Conservation (phyloP, 2,888 invertebrate genomes). For the Drosophila niveifrons region DNA sequence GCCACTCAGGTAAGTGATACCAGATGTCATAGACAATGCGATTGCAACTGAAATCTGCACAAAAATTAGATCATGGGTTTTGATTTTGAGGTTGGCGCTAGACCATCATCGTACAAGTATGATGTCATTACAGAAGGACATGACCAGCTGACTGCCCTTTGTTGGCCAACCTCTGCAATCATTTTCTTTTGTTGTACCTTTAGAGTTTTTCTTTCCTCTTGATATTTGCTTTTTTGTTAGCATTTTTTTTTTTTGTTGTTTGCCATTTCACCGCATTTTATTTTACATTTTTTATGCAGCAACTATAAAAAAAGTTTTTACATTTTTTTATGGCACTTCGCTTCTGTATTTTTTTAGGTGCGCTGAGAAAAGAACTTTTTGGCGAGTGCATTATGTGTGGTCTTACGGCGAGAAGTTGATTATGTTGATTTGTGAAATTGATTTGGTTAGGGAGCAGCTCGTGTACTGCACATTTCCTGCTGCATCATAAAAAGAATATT, state of each 20-base stretch:
- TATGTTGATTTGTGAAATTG: slow-evolving; percentile 82
- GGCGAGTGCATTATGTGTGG: slow-evolving; percentile 75
- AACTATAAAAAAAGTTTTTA: slow-evolving; percentile 81
- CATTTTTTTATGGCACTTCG: slow-evolving; percentile 72
- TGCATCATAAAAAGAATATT: slow-evolving; percentile 59
- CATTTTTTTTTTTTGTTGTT: slow-evolving; percentile 57
- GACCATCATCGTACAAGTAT: slow-evolving; percentile 42
- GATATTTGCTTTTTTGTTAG: slow-evolving; percentile 24
- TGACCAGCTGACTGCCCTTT: slow-evolving; percentile 60
- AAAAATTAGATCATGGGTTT: slow-evolving; percentile 79
- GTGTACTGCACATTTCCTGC: slow-evolving; percentile 24
- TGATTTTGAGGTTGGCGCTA: slow-evolving; percentile 64
- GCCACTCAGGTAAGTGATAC: slow-evolving; percentile 48
- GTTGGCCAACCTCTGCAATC: slow-evolving; percentile 31
- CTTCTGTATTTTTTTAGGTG: slow-evolving; percentile 50
- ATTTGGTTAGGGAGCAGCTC: slow-evolving; percentile 47
- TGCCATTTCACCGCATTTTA: slow-evolving; percentile 68
- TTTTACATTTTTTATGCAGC: slow-evolving; percentile 74
- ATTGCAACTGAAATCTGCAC: slow-evolving; percentile 33
- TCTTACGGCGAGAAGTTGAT: slow-evolving; percentile 77
- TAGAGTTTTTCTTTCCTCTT: slow-evolving; percentile 19
- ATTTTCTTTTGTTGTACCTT: slow-evolving; percentile 64
- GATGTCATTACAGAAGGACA: slow-evolving; percentile 67
- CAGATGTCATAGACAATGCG: slow-evolving; percentile 45
- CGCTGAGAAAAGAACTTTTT: slow-evolving; percentile 62